Base-by-base conservation (phyloP, 2,797 vertebrate genomes). In the Catharus ustulatus region DNA sequence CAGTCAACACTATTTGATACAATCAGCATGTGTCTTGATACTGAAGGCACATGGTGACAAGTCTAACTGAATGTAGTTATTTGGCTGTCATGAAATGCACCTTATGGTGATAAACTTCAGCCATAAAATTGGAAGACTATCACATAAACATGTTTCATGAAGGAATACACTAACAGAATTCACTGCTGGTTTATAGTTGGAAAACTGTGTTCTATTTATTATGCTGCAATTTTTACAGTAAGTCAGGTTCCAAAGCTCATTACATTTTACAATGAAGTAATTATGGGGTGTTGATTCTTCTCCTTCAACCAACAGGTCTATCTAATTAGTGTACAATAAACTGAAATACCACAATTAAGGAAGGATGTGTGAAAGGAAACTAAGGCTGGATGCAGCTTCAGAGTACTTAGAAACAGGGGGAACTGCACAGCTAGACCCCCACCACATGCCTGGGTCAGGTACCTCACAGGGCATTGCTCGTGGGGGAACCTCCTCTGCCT, bases 1-100 rank as follows among this genome's bases (percentile, higher is more conserved):
- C 97, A 98, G 98, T 98, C 97, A 98, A 98, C 97, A 96, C 95
- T 90, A 97, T 97, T 98, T 98, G 98, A 98, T 98, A 98, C 98
- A 98, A 98, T 98, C 98, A 98, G 98, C 98, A 98, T 98, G 98
- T 97, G 98, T 98, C 98, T 98, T 98, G 98, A 98, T 98, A 97
- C 84, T 74, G 97, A 98, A 98, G 98, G 98, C 97, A 98, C 98
- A 97, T 97, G 97, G 97, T 98, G 98, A 98, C 98, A 98, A 97
- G 97, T 97, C 97, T 98, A 98, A 98, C 98, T 98, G 98, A 98
- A 98, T 97, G 97, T 97, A 98, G 98, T 98, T 98, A 98, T 98
- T 98, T 96, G 94, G 92, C 98, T 98, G 98, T 98, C 98, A 98
- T 96, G 98, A 98, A 98, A 98, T 97, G 98, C 97, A 98, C 98